Conservation (phyloP, 2,888 invertebrate genomes). For the Tryphoninae sp. region DNA sequence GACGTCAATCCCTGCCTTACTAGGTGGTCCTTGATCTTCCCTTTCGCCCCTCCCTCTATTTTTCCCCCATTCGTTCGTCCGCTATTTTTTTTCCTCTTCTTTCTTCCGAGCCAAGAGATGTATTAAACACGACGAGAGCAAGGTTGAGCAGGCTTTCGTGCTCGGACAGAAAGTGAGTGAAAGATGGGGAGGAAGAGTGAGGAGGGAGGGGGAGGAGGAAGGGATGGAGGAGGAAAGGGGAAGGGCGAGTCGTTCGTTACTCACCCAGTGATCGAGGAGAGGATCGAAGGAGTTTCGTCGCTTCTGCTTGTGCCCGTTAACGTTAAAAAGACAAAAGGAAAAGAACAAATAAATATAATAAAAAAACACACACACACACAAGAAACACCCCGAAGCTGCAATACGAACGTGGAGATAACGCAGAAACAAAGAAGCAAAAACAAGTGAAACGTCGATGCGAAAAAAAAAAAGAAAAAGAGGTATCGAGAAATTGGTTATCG, state of each 20-base stretch:
- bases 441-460: constrained; percentile 6
- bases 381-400: neutral
- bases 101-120: constrained; percentile 44
- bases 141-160: constrained; percentile 52
- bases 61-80: constrained; percentile 12
- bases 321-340: constrained; percentile 10
- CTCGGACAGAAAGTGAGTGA: neutral
- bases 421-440: constrained; percentile 41
- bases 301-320: constrained; percentile 58
- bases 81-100: constrained; percentile 20
- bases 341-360: neutral
- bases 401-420: neutral
- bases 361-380: neutral
- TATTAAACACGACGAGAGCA: constrained; percentile 41
- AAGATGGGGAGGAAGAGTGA: neutral
- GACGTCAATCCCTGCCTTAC: constrained; percentile 64
- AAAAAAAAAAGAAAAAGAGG: constrained; percentile 26
- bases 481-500: constrained; percentile 49
- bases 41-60: constrained; percentile 6
- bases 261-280: constrained; percentile 43
- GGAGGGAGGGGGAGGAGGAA: constrained; percentile 11
- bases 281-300: constrained; percentile 53
- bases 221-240: constrained; percentile 1
- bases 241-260: constrained; percentile 35
- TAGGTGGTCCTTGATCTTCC: constrained; percentile 60